phyloP scores from a whole-genome alignment of 2,113 vertebrate species.

The Vombatus ursinus region DNA sequence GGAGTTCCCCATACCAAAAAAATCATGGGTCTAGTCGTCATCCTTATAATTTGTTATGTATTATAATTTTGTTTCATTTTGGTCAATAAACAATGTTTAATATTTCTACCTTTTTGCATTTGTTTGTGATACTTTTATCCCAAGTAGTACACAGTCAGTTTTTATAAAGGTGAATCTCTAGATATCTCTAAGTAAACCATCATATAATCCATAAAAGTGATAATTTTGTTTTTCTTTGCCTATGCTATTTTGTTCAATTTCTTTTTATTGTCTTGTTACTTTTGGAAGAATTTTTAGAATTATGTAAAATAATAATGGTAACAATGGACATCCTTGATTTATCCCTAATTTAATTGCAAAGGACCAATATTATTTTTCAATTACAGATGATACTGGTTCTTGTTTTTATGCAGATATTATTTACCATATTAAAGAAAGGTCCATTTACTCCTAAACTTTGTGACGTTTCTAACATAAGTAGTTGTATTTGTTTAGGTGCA shows the following conservation, averaged over 20 bases:
- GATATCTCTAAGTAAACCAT: not conserved
- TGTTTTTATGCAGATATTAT: not conserved
- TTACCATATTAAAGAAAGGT: not conserved
- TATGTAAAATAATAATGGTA: not conserved
- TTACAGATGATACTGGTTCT: not conserved
- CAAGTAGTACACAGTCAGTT: not conserved
- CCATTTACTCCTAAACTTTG: not conserved
- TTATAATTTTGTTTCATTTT: not conserved
- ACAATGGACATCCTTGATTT: not conserved
- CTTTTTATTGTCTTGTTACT: not conserved
- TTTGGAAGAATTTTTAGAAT: not conserved
- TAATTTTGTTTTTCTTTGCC: not conserved
- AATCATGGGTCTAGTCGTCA: not conserved
- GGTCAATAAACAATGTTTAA: not conserved
- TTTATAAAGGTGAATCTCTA: not conserved
- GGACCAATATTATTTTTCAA: not conserved
- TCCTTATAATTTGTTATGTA: not conserved
- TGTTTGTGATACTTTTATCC: not conserved
- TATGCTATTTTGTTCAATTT: not conserved
- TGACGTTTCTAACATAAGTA: not conserved
- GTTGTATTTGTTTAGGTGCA: not conserved
- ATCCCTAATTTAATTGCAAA: not conserved
- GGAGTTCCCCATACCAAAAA: not conserved
- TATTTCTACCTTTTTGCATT: not conserved
- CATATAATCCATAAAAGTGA: not conserved